Conservation (phyloP, 2,113 vertebrate species). For the Castor canadensis region DNA sequence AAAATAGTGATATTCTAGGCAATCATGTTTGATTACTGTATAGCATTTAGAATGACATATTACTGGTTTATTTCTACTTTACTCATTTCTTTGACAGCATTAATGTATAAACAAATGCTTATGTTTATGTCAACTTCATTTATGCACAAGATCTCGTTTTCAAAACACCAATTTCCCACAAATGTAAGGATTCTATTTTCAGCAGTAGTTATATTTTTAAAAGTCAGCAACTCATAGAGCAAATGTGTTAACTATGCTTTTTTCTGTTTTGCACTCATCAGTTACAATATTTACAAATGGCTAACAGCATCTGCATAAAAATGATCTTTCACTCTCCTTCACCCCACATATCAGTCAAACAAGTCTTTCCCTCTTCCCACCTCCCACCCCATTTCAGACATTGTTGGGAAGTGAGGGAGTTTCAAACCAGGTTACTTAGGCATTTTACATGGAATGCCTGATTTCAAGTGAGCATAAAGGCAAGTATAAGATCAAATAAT, state of each 20-base stretch:
- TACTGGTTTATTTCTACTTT: neutral
- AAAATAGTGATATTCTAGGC: conserved; percentile 57
- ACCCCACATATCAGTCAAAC: conserved; percentile 46
- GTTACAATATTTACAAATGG: conserved; percentile 84
- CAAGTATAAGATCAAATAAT: neutral
- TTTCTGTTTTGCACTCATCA: conserved; percentile 84
- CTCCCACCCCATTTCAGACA: conserved; percentile 53
- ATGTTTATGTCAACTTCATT: conserved; percentile 47
- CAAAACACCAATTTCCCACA: conserved; percentile 75
- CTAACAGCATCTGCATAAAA: conserved; percentile 54
- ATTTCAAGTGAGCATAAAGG: conserved; percentile 19
- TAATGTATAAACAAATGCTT: conserved; percentile 46
- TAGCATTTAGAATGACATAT: conserved; percentile 53
- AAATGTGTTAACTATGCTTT: conserved; percentile 83
- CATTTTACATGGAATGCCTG: conserved; percentile 51
- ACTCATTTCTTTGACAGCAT: neutral
- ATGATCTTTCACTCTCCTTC: conserved; percentile 53
- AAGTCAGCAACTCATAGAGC: conserved; percentile 82
- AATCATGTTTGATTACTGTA: conserved; percentile 21
- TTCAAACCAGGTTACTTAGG: conserved; percentile 41
- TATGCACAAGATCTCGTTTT: conserved; percentile 80
- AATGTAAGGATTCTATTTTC: conserved; percentile 85
- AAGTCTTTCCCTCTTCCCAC: conserved; percentile 49
- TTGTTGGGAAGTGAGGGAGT: neutral
- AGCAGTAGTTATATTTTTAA: conserved; percentile 86